These are phyloP conservation scores for Polypterus senegalus DNA, from an alignment of 2,113 vertebrate species.

Conservation along the genomic window DNA sequence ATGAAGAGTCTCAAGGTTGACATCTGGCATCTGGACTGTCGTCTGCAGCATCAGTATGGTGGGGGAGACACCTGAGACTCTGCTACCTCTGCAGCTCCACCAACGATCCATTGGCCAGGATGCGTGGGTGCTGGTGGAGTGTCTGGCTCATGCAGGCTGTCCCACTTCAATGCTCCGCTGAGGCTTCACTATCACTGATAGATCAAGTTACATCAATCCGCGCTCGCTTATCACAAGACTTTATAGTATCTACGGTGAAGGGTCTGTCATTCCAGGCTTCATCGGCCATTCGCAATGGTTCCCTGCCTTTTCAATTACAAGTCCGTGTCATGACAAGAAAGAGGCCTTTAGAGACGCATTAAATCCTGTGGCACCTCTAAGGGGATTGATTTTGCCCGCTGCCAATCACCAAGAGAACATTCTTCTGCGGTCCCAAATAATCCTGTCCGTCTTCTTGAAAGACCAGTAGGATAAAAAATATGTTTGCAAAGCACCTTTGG, in stretches of 20 bases:
- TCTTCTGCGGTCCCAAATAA: slow-evolving; percentile 43
- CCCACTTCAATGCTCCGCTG: too few relatives aligned
- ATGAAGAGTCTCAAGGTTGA: too few relatives aligned
- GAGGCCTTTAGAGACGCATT: slow-evolving; percentile 42
- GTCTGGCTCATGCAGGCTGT: too few relatives aligned
- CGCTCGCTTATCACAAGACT: slow-evolving; percentile 18
- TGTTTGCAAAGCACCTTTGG: slow-evolving; percentile 28
- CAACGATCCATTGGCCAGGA: too few relatives aligned
- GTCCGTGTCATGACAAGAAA: slow-evolving; percentile 43
- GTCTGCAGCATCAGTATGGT: too few relatives aligned
- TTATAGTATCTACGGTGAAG: slow-evolving; percentile 31
- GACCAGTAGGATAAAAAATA: slow-evolving; percentile 29
- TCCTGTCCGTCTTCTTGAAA: slow-evolving; percentile 48
- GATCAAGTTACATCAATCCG: slow-evolving; percentile 13
- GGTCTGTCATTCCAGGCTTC: slow-evolving; percentile 38
- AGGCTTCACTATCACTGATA: slow-evolving; percentile 12
- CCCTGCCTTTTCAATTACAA: slow-evolving; percentile 44
- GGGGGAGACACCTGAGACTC: too few relatives aligned
- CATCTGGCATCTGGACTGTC: too few relatives aligned
- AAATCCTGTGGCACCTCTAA: slow-evolving; percentile 50
- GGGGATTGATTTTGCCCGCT: slow-evolving; percentile 53
- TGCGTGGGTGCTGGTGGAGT: too few relatives aligned
- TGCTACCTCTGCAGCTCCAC: too few relatives aligned
- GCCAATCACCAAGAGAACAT: slow-evolving; percentile 58
- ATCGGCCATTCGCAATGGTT: slow-evolving; percentile 45